Conservation (phyloP, 2,797 vertebrate genomes). For the Poeciliopsis infans region DNA sequence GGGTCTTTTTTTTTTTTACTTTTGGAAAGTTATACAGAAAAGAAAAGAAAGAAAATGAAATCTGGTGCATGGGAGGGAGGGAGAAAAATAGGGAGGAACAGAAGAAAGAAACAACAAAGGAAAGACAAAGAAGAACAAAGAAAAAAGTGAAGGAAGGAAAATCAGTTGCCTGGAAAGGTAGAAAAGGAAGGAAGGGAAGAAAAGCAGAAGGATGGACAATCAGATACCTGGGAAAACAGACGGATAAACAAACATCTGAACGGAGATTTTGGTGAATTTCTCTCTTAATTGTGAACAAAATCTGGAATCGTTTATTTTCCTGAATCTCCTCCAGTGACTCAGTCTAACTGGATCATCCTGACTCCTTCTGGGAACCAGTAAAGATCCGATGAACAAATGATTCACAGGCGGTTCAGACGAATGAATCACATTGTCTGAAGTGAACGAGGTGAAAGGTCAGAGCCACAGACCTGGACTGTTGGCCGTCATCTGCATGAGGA, state of each 20-base stretch:
- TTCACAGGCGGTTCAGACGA: not conserved
- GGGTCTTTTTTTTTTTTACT: too few species aligned
- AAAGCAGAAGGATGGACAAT: not conserved
- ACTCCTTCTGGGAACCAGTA: slow-evolving; percentile 17
- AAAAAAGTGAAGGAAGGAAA: too few species aligned
- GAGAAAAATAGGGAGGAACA: not conserved
- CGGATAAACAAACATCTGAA: too few species aligned
- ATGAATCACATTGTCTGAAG: slow-evolving; percentile 34
- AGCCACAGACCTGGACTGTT: slow-evolving; percentile 93
- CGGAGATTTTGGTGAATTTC: too few species aligned
- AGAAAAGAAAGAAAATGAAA: not conserved
- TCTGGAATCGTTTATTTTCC: not conserved
- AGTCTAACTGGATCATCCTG: not conserved
- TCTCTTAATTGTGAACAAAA: too few species aligned
- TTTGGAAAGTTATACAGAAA: not conserved
- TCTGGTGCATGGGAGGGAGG: not conserved
- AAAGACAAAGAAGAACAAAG: too few species aligned
- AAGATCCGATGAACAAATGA: slow-evolving; percentile 2
- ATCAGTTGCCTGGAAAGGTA: too few species aligned
- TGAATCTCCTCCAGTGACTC: not conserved
- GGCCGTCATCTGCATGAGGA: slow-evolving; percentile 99
- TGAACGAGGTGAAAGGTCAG: slow-evolving; percentile 17
- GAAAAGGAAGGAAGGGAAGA: too few species aligned
- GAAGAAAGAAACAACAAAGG: too few species aligned
- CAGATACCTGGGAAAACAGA: not conserved